Conservation (phyloP, 23 tunicate species). For the Styela clava region DNA sequence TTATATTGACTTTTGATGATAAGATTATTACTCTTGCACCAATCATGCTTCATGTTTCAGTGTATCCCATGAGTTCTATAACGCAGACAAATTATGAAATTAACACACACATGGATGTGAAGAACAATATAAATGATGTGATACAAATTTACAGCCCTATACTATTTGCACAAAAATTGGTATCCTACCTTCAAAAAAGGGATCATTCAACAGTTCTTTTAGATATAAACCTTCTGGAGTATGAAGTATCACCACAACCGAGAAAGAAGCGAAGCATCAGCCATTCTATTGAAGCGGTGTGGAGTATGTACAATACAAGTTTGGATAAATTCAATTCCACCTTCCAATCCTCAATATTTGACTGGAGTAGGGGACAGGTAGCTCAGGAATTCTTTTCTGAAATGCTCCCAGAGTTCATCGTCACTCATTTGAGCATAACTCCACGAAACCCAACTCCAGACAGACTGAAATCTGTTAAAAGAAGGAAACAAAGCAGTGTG, state of each 20-base stretch:
- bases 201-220: background rate
- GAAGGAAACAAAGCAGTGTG: background rate
- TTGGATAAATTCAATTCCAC: conserved; percentile 1
- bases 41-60: conserved; percentile 5
- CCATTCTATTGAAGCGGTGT: background rate
- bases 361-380: background rate
- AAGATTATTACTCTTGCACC: background rate
- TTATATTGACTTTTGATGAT: background rate
- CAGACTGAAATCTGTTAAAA: background rate
- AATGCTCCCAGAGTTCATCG: conserved; percentile 19
- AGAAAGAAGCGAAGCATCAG: conserved; percentile 8
- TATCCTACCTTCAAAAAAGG: background rate
- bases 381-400: background rate
- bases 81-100: background rate
- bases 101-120: background rate
- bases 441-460: too few species aligned
- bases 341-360: background rate
- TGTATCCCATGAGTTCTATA: background rate
- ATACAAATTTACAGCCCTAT: background rate
- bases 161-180: background rate
- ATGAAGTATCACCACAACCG: background rate
- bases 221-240: background rate
- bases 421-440: background rate
- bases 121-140: background rate
- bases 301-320: background rate